phyloP scores from a whole-genome alignment of 2,113 vertebrate species.

The Blennius ocellaris region DNA sequence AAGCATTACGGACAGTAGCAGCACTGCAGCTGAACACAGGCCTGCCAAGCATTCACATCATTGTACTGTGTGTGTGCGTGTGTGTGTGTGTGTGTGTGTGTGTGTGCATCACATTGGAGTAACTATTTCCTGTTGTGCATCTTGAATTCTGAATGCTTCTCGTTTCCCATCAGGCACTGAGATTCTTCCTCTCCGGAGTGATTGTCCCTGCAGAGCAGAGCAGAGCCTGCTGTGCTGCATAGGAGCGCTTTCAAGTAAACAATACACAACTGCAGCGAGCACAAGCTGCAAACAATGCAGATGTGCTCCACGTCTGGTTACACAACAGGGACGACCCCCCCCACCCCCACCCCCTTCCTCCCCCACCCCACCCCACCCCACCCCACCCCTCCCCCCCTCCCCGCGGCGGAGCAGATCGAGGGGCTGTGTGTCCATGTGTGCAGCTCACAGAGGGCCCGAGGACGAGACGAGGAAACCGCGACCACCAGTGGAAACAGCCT shows the following conservation, averaged over 20 bases:
- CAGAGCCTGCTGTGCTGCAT: slow-evolving; percentile 65
- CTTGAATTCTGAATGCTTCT: slow-evolving; percentile 17
- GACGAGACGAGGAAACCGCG: slow-evolving; percentile 51
- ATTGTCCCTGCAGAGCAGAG: slow-evolving; percentile 67
- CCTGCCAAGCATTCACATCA: slow-evolving; percentile 50
- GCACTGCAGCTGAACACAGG: slow-evolving; percentile 50
- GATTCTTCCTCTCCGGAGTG: slow-evolving; percentile 41
- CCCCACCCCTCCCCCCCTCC: too few species aligned
- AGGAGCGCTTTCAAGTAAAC: slow-evolving; percentile 71
- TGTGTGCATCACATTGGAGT: slow-evolving; percentile 15
- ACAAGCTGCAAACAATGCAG: slow-evolving; percentile 57
- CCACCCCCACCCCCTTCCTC: too few species aligned
- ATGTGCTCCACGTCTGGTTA: slow-evolving; percentile 21
- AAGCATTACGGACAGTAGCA: slow-evolving; percentile 63
- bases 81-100: slow-evolving; percentile 4
- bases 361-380: too few species aligned
- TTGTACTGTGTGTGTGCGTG: slow-evolving; percentile 4
- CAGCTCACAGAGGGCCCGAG: slow-evolving; percentile 6
- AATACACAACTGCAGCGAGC: slow-evolving; percentile 47
- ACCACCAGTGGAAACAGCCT: slow-evolving; percentile 61
- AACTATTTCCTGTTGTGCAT: slow-evolving; percentile 27
- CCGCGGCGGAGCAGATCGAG: slow-evolving; percentile 14
- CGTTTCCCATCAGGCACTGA: slow-evolving; percentile 45
- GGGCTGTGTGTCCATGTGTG: slow-evolving; percentile 28
- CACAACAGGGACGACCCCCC: slow-evolving; percentile 12